Base-by-base conservation (phyloP, 2,113 vertebrate species). In the Hemibagrus wyckioides region DNA sequence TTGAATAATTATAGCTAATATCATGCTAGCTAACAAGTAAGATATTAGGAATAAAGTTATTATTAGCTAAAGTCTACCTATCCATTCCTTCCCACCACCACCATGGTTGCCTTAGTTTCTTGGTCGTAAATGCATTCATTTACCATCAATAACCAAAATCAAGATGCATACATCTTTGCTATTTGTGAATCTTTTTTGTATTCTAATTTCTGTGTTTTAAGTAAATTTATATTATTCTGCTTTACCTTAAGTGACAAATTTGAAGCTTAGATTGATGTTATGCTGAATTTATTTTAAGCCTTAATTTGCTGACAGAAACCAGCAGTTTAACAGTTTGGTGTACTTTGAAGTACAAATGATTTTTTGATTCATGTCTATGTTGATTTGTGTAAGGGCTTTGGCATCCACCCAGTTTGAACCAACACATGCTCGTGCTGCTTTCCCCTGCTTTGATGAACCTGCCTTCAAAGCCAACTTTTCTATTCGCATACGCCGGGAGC, bases 391-490 rank as follows among this genome's bases (percentile, higher is more conserved):
- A 69, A 98, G 97, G 86, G 77, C 93, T 30, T 83, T 99, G 88
- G 97, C 97, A 0, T 96, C 96, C 25, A 97, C 98, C 0, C 97
- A 98, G 44, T 97, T 98, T 91, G 97, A 99, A 91, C 95, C 97
- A 0, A 97, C 97, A 0, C 95, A 95, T 54, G 98, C 97, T 4
- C 94, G 96, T 9, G 96, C 93, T 90, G 97, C 97, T 30, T 98
- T 99, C 89, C 97, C 97, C 0, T 98, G 97, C 90, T 99, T 99
- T 9, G 96, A 99, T 52, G 97, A 99, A 83, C 97, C 97, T 0
- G 96, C 96, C 57, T 95, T 97, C 89, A 99, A 99, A 95, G 96
- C 97, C 71, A 96, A 91, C 84, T 99, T 98, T 90, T 96, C 95
- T 17, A 89, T 98, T 77, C 94, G 76, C 63, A 93, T 97, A 14